Evolutionary conservation across 2,113 vertebrate species (phyloP).

Genomic region (Balaeniceps rex): DNA sequence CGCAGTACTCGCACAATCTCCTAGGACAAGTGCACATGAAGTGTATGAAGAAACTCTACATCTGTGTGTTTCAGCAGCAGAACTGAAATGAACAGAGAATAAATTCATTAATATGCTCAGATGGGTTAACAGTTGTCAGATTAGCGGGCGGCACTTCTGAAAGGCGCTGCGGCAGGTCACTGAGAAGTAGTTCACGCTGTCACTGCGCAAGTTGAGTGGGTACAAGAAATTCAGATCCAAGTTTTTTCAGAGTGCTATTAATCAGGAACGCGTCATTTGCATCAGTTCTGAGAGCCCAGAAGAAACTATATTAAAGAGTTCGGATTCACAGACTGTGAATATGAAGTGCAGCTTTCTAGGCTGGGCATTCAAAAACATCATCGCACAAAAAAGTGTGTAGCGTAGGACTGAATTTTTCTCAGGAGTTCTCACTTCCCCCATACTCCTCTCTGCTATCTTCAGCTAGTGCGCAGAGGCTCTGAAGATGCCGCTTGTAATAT

Average conservation of each 20-base stretch:
- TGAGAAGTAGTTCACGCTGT: neutral
- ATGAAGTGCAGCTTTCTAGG: neutral
- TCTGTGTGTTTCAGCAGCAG: neutral
- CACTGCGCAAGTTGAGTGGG: neutral
- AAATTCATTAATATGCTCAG: neutral
- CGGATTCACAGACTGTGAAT: neutral
- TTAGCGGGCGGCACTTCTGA: neutral
- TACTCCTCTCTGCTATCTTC: neutral
- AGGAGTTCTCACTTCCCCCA: neutral
- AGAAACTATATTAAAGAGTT: neutral
- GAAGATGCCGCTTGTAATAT: neutral
- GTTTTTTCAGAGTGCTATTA: neutral
- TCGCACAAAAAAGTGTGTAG: accelerated
- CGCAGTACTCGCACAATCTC: neutral
- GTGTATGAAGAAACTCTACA: neutral
- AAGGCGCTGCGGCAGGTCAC: accelerated
- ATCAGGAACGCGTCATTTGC: neutral
- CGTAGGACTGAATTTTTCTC: neutral
- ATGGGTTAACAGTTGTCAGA: neutral
- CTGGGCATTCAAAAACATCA: neutral
- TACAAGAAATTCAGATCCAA: neutral
- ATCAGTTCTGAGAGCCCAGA: neutral
- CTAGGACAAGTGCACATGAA: neutral
- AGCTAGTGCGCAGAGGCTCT: neutral
- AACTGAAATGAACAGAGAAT: neutral